Percentiles rank a stretch among this genome's conserved stretches.
Conservation (phyloP, 2,797 vertebrate species). For the Hypotaenidia okinawae region DNA sequence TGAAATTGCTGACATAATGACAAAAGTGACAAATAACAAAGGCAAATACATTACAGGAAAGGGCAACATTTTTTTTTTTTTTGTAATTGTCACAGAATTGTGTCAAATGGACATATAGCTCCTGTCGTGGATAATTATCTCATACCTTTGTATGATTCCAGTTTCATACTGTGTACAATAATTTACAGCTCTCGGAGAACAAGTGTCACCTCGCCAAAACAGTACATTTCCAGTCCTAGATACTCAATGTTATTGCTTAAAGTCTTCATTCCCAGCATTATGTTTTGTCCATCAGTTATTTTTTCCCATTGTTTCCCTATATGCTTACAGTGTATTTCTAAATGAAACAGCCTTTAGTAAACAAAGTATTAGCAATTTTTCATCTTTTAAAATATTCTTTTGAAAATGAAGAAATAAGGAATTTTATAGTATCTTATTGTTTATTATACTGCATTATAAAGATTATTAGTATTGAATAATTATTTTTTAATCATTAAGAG, state of each 20-base stretch:
- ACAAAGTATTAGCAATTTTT: neutral
- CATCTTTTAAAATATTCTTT: neutral
- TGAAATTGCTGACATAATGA: conserved; percentile 39
- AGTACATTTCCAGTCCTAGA: neutral
- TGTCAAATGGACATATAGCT: neutral
- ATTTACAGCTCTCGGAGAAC: conserved; percentile 22
- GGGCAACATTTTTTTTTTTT: neutral
- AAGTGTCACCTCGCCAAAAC: neutral
- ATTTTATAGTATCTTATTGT: neutral
- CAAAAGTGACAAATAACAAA: conserved; percentile 30
- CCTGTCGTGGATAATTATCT: neutral
- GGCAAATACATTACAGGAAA: conserved; percentile 57
- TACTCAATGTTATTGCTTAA: neutral
- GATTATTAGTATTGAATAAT: neutral
- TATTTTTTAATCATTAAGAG: neutral
- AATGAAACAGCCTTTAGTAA: neutral
- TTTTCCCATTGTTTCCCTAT: neutral
- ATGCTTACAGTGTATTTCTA: neutral
- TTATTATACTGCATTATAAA: neutral
- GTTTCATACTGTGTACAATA: neutral
- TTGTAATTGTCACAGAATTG: neutral
- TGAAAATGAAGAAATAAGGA: neutral
- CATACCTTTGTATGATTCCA: neutral
- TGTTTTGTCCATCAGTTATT: neutral
- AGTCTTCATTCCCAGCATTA: neutral